Evolutionary conservation across 2,797 vertebrate genomes (phyloP), one percentile per base, ranked within the genome.

Genomic region (Mergus octosetaceus): DNA sequence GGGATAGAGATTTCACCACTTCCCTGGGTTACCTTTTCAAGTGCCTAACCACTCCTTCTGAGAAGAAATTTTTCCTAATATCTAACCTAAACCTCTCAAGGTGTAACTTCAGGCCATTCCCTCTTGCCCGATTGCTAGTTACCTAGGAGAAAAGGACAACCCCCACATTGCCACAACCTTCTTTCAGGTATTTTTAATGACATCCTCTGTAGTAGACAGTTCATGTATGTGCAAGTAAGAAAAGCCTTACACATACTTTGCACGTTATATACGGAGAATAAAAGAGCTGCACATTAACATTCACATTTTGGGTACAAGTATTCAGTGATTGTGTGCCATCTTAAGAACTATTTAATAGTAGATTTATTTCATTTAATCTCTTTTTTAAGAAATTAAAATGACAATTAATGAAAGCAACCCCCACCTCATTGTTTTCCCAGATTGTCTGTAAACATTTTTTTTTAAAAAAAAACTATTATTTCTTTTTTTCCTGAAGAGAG

Each of bases 381-480:
- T 58, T 93, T 85, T 61, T 71, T 61, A 45, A 45, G 43, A 45
- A 19, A 41, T 84, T 57, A 38, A 6, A 54, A 47, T 34, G 22
- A 57, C 45, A 4, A 7, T 7, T 62, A 24, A 13, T 8, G 9
- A 84, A 83, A 75, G 9, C 22, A 65, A 58, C 4, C 2, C 45
- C 1, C 1, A 18, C 3, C 4, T 64, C 13, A 9, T 21, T 18
- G 9, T n/a, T 45, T 57, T 64, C n/a, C 11, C 10, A 0, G 2
- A 20, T 7, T 13, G 38, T 49, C 18, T 70, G 18, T 49, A 73
- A 47, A 65, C 2, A 14, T 1, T 7, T 41, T 32, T 41, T 49
- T 49, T 49, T 13, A 47, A 47, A n/a, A n/a, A n/a, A n/a, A n/a
- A n/a, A 45, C 49, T 49, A 49, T 49, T 49, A 49, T 49, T 58